Evolutionary conservation across 1,140 invertebrate species (phyloP), one percentile per base, ranked within the genome.

Genomic region (Maniola jurtina): DNA sequence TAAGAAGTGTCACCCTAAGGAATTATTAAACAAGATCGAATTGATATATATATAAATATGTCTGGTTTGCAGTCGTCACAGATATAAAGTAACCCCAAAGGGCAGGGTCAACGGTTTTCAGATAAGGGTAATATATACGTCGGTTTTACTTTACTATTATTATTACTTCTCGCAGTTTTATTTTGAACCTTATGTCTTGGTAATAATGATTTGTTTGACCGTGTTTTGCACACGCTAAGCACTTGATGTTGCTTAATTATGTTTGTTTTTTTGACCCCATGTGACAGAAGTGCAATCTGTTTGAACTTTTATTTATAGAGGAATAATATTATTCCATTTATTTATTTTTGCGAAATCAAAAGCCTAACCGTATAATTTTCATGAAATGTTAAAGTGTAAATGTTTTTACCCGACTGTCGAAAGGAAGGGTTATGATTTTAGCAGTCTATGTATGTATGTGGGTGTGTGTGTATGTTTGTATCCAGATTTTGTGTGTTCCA

Each of bases 51-150:
- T 25, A 35, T 25, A 13, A 25, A 47, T 59, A 45, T 59, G 16
- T n/a, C 38, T 42, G 10, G 15, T 59, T 45, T 45, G 13, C 11
- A 45, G 9, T 13, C 42, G 13, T n/a, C 9, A 63, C 61, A 57
- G 40, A 55, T 62, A 63, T 36, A 56, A 40, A 33, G n/a, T 64
- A 40, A 64, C 62, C 62, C 42, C 13, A 56, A 58, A 64, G 62
- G 62, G 54, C 62, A 58, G 55, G 55, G 57, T 64, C 62, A 58
- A 58, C 34, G 14, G 42, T 38, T 42, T 14, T 13, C 13, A 5
- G 62, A 64, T 64, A 64, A 64, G 13, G 13, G 9, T 45, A 13
- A 45, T 45, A 45, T 45, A n/a, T n/a, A 42, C 40, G 40, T 42
- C 40, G 40, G 40, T 42, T 42, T 42, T 42, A 45, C 25, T 25